Base-by-base conservation (phyloP, 2,888 invertebrate genomes). In the Tipula confusa region DNA sequence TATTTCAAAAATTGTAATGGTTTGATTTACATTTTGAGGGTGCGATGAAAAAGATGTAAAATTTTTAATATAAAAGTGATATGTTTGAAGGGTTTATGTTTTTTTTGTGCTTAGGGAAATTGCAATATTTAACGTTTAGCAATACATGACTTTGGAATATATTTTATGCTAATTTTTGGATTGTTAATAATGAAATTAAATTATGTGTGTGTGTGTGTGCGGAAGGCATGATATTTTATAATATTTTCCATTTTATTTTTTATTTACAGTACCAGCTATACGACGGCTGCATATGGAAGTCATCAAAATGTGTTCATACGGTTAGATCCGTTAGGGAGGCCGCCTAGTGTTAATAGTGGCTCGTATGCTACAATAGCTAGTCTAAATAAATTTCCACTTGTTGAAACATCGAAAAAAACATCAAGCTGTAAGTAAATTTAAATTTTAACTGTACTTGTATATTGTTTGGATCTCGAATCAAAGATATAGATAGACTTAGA, bases 301-400 rank as follows among this genome's bases (percentile, higher is more conserved):
- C 95, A 93, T 89, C 95, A 93, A 88, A 95, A 94, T 87, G 94
- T 95, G 84, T 92, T 95, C 85, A 93, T 95, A 38, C 92, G 95
- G 83, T 90, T 95, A 86, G 94, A 94, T 88, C 94, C 94, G 7
- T 90, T 93, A 79, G 93, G 93, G 29, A 90, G 95, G 85, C 94
- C 95, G 83, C 94, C 94, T 83, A 94, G 95, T 87, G 94, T 93
- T 29, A 93, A 92, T 86, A 94, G 94, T 84, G 95, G 95, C 85
- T 95, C 95, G 86, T 95, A 95, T 87, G 95, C 95, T 79, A 95
- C 95, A 79, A 95, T 95, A 86, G 95, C 95, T 84, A 95, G 95
- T 88, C 91, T 95, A 86, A 95, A 95, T 87, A 94, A 94, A 88
- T 93, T 93, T 86, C 93, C 94, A 29, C 90, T 92, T 85, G 91